These are phyloP conservation scores for Oscheius sp. DNA, from an alignment of 2,888 invertebrate genomes.

Conservation along the genomic window DNA sequence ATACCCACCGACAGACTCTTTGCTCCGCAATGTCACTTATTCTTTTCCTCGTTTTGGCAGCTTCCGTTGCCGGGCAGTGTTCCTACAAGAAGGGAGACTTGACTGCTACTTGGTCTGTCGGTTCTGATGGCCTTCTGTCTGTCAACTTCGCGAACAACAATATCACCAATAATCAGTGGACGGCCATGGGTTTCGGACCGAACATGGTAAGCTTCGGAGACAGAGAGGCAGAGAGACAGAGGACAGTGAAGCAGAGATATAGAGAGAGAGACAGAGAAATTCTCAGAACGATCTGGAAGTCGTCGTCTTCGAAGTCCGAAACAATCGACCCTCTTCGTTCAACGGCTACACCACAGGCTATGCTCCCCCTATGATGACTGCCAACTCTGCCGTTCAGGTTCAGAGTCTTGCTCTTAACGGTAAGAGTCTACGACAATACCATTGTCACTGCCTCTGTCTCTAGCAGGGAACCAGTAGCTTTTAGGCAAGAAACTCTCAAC, in stretches of 20 bases:
- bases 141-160: slow-evolving; percentile 32
- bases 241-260: not conserved
- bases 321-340: slow-evolving; percentile 1
- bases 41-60: no score
- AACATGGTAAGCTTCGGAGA: slow-evolving; percentile 40
- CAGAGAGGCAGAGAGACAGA: slow-evolving; percentile 26
- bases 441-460: not conserved
- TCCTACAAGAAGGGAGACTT: slow-evolving; percentile 6
- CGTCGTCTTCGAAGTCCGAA: not conserved
- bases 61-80: not conserved
- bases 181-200: slow-evolving; percentile 20
- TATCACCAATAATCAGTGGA: slow-evolving; percentile 31
- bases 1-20: no score
- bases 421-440: not conserved
- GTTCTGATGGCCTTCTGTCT: slow-evolving; percentile 3
- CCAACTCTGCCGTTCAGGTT: not conserved
- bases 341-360: slow-evolving; percentile 7
- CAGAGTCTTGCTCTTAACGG: not conserved
- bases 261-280: slow-evolving; percentile 7
- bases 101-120: not conserved
- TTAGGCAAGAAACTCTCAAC: no score
- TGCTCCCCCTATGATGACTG: not conserved
- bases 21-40: no score
- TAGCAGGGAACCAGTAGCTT: no score
- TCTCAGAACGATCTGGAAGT: slow-evolving; percentile 3